Base-by-base conservation (phyloP, 2,797 vertebrate genomes). In the Notolepis coatsorum region DNA sequence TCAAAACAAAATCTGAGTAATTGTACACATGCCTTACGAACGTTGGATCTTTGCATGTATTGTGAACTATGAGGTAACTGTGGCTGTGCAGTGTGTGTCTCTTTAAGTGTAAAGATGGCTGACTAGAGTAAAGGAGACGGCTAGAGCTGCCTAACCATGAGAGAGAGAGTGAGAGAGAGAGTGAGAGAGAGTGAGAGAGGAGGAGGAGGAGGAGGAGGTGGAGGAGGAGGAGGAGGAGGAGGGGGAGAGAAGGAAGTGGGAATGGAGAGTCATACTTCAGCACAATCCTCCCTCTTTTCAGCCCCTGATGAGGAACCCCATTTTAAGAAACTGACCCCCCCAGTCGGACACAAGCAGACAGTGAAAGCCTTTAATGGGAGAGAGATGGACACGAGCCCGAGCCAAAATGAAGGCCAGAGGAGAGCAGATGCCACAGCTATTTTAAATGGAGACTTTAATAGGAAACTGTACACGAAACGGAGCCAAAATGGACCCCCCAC, bases 261-360 rank as follows among this genome's bases (percentile, higher is more conserved):
- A 89, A 92, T 93, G 93, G 91, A 92, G 92, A 95, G 91, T 90
- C 87, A 88, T 91, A 93, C 94, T 94, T 96, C 94, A 97, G 95
- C 94, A 89, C 88, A 95, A 94, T 96, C 95, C 95, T 97, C 96
- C 86, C 95, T 97, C 95, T 96, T 97, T 97, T 93, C 95, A 97
- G 96, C 95, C 96, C 94, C 93, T 95, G 93, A 95, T 95, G 95
- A 96, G 94, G 95, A 97, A 96, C 90, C 94, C 93, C 92, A 95
- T 96, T 95, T 97, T 97, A 96, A 96, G 95, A 96, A 96, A 97
- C 94, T 96, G 94, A 97, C 88, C 94, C 91, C 94, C 91, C 92
- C 91, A 93, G 94, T 93, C 84, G 93, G 95, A 92, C 85, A 90
- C 93, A 86, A 82, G 80, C 79, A 81, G 82, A 78, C 88, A 82